Evolutionary conservation across 1,140 invertebrate genomes (phyloP).

Genomic region (Dinothrombium tinctorium): DNA sequence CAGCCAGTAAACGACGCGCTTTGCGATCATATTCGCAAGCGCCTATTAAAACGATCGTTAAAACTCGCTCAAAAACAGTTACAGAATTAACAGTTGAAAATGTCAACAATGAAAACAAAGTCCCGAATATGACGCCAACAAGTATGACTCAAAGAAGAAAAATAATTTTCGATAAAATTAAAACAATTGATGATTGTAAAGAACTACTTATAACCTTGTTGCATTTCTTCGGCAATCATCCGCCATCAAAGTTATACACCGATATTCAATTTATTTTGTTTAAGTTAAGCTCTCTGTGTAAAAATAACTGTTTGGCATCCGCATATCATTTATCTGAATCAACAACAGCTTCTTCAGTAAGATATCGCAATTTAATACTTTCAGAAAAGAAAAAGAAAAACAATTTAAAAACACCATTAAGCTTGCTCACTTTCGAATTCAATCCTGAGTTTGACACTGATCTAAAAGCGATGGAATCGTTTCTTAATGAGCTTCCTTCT

Average conservation of each 20-base stretch:
- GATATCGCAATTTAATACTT: conserved; percentile 6
- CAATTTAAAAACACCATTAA: not conserved
- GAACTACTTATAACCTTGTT: not conserved
- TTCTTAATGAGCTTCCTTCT: not conserved
- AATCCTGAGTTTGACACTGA: not conserved
- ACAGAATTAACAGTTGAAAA: too few relatives aligned
- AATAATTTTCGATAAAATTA: too few relatives aligned
- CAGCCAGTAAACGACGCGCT: too few relatives aligned
- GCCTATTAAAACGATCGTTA: too few relatives aligned
- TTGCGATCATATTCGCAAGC: too few relatives aligned
- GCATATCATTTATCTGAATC: conserved; percentile 7
- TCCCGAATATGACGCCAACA: too few relatives aligned
- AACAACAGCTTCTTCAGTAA: not conserved
- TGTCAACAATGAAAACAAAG: too few relatives aligned
- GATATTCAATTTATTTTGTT: not conserved
- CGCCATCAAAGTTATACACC: not conserved
- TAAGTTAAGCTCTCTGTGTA: not conserved
- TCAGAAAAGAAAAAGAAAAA: conserved; percentile 1
- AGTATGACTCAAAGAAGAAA: too few relatives aligned
- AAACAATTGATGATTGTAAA: not conserved
- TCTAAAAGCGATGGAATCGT: not conserved
- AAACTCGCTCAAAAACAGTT: too few relatives aligned
- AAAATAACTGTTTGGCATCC: not conserved
- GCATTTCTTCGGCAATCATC: conserved; percentile 2
- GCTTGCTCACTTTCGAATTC: not conserved